Base-by-base conservation (phyloP, 2,888 invertebrate genomes). In the Thyatira batis region DNA sequence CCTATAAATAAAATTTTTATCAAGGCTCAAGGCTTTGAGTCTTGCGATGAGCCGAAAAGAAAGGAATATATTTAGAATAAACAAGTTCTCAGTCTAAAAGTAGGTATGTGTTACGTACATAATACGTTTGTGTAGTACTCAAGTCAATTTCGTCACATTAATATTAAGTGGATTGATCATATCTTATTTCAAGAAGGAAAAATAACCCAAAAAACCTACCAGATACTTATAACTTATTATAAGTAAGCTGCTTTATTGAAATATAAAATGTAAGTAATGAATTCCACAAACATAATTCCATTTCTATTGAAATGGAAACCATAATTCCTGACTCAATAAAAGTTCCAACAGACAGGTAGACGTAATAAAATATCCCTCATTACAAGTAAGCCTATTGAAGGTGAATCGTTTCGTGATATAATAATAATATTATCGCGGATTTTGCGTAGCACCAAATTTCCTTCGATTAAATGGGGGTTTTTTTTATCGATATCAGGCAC, bases 401-500 rank as follows among this genome's bases (percentile, higher is more conserved):
- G 39, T 39, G 39, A 17, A n/a, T 17, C 39, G 39, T 39, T 39
- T 39, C 39, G 39, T 39, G 39, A 39, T 39, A 39, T 39, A 39
- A 39, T 39, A 39, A 57, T 58, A 59, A 61, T 56, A 59, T 53
- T 45, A 58, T 58, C 50, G 51, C 55, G 55, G 50, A 66, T 57
- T 61, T 61, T 54, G 49, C 54, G 55, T 53, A 58, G 33, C 52
- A 58, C 57, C 61, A 59, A 69, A 71, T 63, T 54, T 51, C 51
- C 55, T 21, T 61, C 60, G 45, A 54, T 61, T 55, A 61, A 60
- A 66, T 58, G 56, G 61, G 48, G 49, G 30, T 49, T 54, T 53
- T 57, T 67, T 63, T 59, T 62, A 49, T 57, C 51, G 59, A 61
- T 67, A 69, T 54, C 61, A 61, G 50, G 53, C 58, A 53, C 54